Conservation (phyloP, 2,888 invertebrate genomes). For the Oconnorella tubifera region DNA sequence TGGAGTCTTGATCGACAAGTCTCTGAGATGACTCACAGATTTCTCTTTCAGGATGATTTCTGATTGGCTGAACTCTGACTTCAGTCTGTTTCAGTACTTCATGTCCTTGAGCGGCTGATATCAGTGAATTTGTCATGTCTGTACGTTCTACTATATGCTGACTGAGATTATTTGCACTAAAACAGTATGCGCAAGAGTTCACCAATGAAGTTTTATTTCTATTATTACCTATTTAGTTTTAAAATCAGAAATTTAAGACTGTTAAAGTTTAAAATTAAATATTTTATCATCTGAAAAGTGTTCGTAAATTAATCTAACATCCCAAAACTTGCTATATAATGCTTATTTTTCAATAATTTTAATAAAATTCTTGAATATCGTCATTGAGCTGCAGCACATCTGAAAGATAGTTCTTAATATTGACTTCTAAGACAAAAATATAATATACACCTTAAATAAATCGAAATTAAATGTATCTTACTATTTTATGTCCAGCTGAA, state of each 20-base stretch:
- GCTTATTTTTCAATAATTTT: too few species aligned
- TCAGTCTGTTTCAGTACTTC: background rate
- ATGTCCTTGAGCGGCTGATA: background rate
- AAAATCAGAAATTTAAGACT: too few species aligned
- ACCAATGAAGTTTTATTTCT: too few species aligned
- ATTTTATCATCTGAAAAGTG: too few species aligned
- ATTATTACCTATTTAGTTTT: too few species aligned
- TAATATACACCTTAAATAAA: background rate
- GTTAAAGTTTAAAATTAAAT: too few species aligned
- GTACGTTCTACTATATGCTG: background rate
- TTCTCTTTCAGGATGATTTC: constrained; percentile 32
- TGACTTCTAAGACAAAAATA: background rate
- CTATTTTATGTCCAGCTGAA: background rate
- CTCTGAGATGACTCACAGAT: constrained; percentile 29
- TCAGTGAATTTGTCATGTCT: background rate
- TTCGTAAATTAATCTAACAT: too few species aligned
- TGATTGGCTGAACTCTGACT: constrained; percentile 32
- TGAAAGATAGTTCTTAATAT: too few species aligned
- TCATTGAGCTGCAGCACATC: too few species aligned
- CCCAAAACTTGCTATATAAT: too few species aligned
- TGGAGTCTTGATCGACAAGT: constrained; percentile 26
- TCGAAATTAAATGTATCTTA: background rate
- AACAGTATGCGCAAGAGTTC: too few species aligned
- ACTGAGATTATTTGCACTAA: background rate
- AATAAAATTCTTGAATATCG: too few species aligned